Evolutionary conservation across 37 sponge, comb jelly and placozoan genomes (phyloP).

Genomic region (Oopsacas minuta): DNA sequence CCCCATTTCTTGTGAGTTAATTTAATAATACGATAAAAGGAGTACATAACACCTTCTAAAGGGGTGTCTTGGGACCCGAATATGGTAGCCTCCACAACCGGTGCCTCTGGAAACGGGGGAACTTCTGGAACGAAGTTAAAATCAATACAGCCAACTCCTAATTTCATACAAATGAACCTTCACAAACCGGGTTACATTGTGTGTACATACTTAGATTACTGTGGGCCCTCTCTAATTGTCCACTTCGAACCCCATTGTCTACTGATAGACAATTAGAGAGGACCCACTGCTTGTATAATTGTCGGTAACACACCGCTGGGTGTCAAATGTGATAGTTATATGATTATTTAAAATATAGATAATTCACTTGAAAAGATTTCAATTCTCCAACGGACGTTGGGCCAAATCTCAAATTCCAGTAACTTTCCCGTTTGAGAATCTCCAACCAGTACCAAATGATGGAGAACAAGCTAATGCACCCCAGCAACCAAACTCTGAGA

Average conservation of each 20-base stretch:
- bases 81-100: no score
- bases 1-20: slow-evolving; percentile 74
- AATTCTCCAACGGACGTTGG: slow-evolving; percentile 85
- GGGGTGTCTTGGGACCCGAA: no score
- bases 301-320: background rate
- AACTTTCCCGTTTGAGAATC: slow-evolving; percentile 41
- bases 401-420: slow-evolving; percentile 74
- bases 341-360: slow-evolving; percentile 42
- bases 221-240: no score
- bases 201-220: background rate
- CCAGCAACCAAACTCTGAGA: background rate
- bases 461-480: background rate
- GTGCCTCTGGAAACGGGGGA: no score
- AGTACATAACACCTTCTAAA: no score
- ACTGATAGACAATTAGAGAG: no score
- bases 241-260: no score
- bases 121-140: no score
- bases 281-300: no score
- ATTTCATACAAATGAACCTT: no score
- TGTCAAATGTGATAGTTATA: background rate
- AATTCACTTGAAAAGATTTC: slow-evolving; percentile 91
- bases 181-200: background rate
- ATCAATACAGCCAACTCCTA: no score
- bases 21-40: no score
- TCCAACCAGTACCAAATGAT: slow-evolving; percentile 49